Base-by-base conservation (phyloP, 2,888 invertebrate genomes). In the Pollenia griseotomentosa region DNA sequence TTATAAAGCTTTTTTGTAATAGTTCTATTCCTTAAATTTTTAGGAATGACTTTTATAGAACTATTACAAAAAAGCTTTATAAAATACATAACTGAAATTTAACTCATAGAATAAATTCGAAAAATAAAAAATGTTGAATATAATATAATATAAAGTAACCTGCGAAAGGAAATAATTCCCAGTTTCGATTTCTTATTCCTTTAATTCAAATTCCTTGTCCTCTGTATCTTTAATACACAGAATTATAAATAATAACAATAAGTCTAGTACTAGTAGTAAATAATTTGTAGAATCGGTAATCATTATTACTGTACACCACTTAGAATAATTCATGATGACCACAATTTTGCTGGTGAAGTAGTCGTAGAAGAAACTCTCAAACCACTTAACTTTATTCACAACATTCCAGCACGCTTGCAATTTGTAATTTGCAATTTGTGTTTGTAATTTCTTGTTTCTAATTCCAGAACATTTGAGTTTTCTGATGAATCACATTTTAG, bases 361-460 rank as follows among this genome's bases (percentile, higher is more conserved):
- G 59, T 46, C 5, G 19, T 9, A 44, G 12, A 42, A 65, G 51
- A 59, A 10, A 10, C 66, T 46, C 10, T 16, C 12, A 46, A 70
- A 66, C 73, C 78, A 73, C 46, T 46, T 70, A 73, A 59, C 51
- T 23, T 59, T 44, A 59, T 86, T 75, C 53, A 71, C 65, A 71
- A 71, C 83, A 86, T 86, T 83, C 86, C 79, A 68, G 83, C 86
- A 86, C 86, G 83, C 83, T 86, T 75, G 44, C 65, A 75, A 75
- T 75, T 86, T 75, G 44, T 65, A 75, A 75, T 75, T 86, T 83
- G 51, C 75, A 75, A 81, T 81, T 85, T 70, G 42, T 68, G 46
- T 53, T 53, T 42, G 53, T 48, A 23, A 23, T 51, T 61, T 51
- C 23, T 0, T 48, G 16, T 14, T 55, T 55, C 33, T 2, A 14